Base-by-base conservation (phyloP, 1,140 invertebrate species). In the Drosophila dunni region DNA sequence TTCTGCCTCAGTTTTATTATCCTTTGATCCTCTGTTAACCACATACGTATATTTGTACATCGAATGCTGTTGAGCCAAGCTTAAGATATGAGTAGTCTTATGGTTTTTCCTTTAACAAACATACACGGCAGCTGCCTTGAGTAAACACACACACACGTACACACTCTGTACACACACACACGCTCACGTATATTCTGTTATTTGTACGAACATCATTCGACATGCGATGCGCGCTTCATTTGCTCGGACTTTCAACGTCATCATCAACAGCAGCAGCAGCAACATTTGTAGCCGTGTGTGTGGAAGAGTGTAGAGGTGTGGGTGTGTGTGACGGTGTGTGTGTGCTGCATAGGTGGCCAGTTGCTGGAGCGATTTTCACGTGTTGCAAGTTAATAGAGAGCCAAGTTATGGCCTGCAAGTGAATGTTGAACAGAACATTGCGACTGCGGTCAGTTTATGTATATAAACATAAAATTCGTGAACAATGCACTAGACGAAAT, bases 401-500 rank as follows among this genome's bases (percentile, higher is more conserved):
- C 68, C 56, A 75, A 82, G 73, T 83, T 75, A 60, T 58, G 38
- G 48, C 69, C 63, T 81, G 69, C 46, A 65, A 53, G 60, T 70
- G 48, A 75, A 57, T 61, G 53, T 38, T 40, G 24, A 15, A 70
- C 62, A 42, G 60, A 24, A 44, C 51, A 58, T 61, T 54, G 48
- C 36, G 20, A 17, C 57, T 42, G 46, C 20, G 67, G 67, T 50
- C 48, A 60, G 61, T 83, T 86, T 79, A 83, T 86, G 62, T 79
- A 88, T 83, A 78, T 74, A 88, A 88, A 78, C 68, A 88, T 83
- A 83, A 88, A 75, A 78, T 69, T 74, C 66, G 61, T 74, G 84
- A 66, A 83, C 84, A 83, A 88, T 80, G 76, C 80, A 65, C 76
- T 89, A 83, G 83, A 89, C 77, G 84, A 89, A 80, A 88, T 88